Evolutionary conservation across 2,113 vertebrate genomes (phyloP).

Genomic region (Peromyscus leucopus): DNA sequence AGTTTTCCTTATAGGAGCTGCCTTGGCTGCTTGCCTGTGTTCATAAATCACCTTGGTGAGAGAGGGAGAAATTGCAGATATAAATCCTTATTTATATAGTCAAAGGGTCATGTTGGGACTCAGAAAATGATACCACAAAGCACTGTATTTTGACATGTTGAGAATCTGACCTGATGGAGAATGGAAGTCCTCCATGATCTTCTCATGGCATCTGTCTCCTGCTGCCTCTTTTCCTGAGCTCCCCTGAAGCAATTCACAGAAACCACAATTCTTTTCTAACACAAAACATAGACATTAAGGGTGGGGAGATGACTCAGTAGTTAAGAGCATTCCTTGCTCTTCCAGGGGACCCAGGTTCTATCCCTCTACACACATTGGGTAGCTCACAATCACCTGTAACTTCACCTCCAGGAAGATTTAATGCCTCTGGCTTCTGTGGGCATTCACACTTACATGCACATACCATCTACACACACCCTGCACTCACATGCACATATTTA

Average conservation of each 20-base stretch:
- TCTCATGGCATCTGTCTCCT: neutral
- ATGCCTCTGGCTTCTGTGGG: neutral
- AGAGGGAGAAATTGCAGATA: slow-evolving; percentile 28
- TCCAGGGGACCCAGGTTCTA: neutral
- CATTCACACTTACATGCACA: neutral
- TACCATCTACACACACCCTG: neutral
- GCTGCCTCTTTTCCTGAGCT: neutral
- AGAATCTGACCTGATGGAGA: neutral
- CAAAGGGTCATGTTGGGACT: neutral
- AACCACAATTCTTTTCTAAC: neutral
- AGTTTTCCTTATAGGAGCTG: neutral
- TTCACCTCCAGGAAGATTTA: neutral
- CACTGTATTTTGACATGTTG: neutral
- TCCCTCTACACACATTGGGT: neutral
- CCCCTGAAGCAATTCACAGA: neutral
- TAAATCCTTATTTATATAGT: neutral
- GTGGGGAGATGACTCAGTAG: neutral
- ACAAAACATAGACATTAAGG: neutral
- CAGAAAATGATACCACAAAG: neutral
- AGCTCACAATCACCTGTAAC: neutral
- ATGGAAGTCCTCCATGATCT: neutral
- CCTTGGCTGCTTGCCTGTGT: neutral
- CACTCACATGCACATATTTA: neutral
- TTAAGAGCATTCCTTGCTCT: neutral
- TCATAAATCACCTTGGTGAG: neutral